A percentile compares a stretch with the other conserved stretches of the same genome.
Evolutionary conservation across 2,888 invertebrate genomes (phyloP).

Genomic region (Vanessa cardui): DNA sequence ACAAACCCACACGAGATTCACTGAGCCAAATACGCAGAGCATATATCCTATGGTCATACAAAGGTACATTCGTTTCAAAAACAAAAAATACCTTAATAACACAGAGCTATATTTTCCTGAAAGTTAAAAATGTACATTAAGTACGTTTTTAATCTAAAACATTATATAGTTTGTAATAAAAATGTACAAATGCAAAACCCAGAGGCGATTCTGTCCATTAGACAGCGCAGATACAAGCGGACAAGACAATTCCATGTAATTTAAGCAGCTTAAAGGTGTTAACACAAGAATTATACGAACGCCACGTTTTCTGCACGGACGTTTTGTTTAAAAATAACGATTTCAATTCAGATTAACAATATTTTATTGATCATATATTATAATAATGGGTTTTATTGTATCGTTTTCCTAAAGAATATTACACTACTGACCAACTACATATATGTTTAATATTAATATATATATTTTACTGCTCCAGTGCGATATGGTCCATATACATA

Average conservation of each 20-base stretch:
- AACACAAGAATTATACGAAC: constrained; percentile 31
- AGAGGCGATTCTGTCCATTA: constrained; percentile 23
- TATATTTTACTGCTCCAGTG: too few species aligned
- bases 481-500: too few species aligned
- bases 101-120: not conserved
- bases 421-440: too few species aligned
- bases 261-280: constrained; percentile 20
- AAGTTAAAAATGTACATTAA: not conserved
- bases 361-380: not conserved
- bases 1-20: too few species aligned
- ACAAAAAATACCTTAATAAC: too few species aligned
- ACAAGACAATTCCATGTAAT: constrained; percentile 24
- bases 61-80: not conserved
- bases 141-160: not conserved
- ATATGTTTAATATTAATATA: too few species aligned
- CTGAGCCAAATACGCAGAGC: too few species aligned
- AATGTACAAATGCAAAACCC: constrained; percentile 16
- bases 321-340: constrained; percentile 9
- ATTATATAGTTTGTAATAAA: constrained; percentile 10
- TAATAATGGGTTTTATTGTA: too few species aligned
- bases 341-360: constrained; percentile 33
- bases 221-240: constrained; percentile 15
- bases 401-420: too few species aligned
- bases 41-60: too few species aligned
- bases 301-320: constrained; percentile 37